Conservation (phyloP, 2,797 vertebrate species). For the Tapirus indicus region DNA sequence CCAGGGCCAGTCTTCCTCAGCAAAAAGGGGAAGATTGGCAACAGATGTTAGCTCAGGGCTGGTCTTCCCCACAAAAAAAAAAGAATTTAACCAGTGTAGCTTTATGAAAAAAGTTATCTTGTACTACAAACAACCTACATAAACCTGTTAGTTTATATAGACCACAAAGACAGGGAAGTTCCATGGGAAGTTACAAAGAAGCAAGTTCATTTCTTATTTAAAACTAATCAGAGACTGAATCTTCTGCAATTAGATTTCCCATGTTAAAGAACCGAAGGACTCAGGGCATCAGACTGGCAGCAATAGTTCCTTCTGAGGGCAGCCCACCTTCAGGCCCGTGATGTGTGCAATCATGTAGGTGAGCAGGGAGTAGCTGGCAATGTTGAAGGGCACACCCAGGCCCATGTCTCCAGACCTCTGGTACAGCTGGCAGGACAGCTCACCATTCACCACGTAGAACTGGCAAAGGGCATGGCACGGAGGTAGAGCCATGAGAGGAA, state of each 20-base stretch:
- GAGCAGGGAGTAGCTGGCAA: constrained; percentile 97
- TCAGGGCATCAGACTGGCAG: too few species aligned
- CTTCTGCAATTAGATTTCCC: neutral
- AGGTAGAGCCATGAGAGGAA: constrained; percentile 96
- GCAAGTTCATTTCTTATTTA: neutral
- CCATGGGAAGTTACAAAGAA: neutral
- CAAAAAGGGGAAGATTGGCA: too few species aligned
- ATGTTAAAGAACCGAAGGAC: neutral
- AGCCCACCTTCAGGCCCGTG: constrained; percentile 94
- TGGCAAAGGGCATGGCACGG: constrained; percentile 98
- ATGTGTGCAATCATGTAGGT: constrained; percentile 99
- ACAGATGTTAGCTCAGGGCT: too few species aligned
- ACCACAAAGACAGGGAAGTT: neutral
- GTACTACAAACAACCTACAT: neutral
- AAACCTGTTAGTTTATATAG: neutral
- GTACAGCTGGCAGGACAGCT: constrained; percentile 98
- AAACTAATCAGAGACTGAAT: neutral
- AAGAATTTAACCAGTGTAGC: neutral
- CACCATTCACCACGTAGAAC: constrained; percentile 95
- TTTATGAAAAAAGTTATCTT: neutral
- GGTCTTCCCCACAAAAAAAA: too few species aligned
- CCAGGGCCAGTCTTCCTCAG: too few species aligned
- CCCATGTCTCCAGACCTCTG: constrained; percentile 99
- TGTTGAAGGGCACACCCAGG: constrained; percentile 98
- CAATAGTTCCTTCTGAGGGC: rapidly evolving